Evolutionary conservation across 2,113 vertebrate genomes (phyloP).

Genomic region (Gnathonemus longibarbis): DNA sequence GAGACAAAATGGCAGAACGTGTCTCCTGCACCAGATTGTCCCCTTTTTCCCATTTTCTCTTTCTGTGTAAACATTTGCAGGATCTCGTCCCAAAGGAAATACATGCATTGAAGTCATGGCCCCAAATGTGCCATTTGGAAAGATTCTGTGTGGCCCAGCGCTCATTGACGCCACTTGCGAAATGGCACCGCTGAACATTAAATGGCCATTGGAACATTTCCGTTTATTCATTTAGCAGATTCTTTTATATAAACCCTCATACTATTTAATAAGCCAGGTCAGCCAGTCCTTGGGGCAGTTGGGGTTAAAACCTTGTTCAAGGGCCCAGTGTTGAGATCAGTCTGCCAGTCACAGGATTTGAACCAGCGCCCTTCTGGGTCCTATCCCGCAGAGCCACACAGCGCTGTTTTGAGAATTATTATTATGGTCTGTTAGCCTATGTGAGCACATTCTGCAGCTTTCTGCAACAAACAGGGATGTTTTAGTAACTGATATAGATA

Average conservation of each 20-base stretch:
- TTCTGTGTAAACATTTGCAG: conserved; percentile 3
- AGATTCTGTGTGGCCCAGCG: background rate
- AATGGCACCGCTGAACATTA: background rate
- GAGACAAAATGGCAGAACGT: background rate
- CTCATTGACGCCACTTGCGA: background rate
- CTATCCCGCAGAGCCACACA: background rate
- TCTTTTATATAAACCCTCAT: background rate
- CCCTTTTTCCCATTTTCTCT: background rate
- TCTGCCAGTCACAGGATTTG: background rate
- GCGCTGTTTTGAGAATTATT: background rate
- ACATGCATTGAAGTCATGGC: background rate
- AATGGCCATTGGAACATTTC: background rate
- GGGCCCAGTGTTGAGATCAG: background rate
- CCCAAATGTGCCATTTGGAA: background rate
- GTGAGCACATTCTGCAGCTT: background rate
- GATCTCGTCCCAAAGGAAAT: background rate
- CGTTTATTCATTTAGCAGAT: background rate
- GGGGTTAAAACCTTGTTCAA: background rate
- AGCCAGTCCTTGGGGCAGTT: background rate
- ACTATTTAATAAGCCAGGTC: background rate
- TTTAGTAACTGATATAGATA: background rate
- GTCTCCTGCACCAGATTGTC: background rate
- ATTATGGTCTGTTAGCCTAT: background rate
- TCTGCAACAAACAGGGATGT: background rate
- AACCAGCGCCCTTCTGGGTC: background rate